Evolutionary conservation across 2,797 vertebrate genomes (phyloP), one percentile per base, ranked within the genome.

Genomic region (Myripristis jacobus): DNA sequence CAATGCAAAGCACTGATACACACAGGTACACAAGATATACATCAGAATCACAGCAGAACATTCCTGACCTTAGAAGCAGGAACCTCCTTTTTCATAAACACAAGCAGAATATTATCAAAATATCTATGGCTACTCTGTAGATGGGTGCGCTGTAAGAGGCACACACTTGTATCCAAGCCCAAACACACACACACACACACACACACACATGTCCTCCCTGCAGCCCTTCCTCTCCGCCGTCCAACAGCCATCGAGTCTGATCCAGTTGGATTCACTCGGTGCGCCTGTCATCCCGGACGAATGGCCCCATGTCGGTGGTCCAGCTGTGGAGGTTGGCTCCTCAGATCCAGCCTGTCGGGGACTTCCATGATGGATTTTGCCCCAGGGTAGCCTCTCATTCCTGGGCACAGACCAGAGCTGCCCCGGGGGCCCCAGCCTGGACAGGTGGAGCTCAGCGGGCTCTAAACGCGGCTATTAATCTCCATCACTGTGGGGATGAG

Each of bases 401-500:
- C 48, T 13, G 56, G 82, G 81, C 83, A 75, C 79, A 85, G 75
- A 77, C 70, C 54, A 13, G 70, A 50, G 83, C 77, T 74, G 82
- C 84, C 87, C 82, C 4, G 80, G 82, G 77, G 88, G 79, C 66
- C 52, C 29, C 63, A 56, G 73, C 86, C 74, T 73, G 87, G 88
- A 89, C 91, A 93, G 92, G 92, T 93, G 92, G 89, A 87, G 82
- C 89, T 92, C 90, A 91, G 92, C 87, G 70, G 86, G 85, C 84
- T 80, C 68, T 93, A 93, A 93, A 89, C 60, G 88, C 87, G 80
- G 88, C 89, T 70, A 92, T 93, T 92, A 92, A 92, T 93, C 92
- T 92, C 88, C 88, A 89, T 93, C 90, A 75, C 59, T 48, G 77
- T 79, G 18, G 80, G 83, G 75, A 69, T 70, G 80, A 84, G 62